Percentiles rank a stretch among this genome's conserved stretches.
Conservation (phyloP, 2,888 invertebrate genomes). For the Agriopis marginaria region DNA sequence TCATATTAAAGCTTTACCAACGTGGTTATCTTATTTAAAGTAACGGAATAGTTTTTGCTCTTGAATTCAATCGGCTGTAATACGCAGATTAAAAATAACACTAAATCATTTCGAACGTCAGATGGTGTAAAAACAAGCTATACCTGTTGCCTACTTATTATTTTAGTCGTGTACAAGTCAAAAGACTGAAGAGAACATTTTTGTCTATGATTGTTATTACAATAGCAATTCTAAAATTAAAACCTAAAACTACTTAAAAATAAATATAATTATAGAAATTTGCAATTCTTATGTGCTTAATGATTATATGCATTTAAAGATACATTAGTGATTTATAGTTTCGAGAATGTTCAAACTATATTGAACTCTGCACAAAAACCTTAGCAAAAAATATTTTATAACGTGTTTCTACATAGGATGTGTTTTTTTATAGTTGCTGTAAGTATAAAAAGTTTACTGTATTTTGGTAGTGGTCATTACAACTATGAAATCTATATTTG, state of each 20-base stretch:
- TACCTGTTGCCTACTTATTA: neutral
- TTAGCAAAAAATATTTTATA: neutral
- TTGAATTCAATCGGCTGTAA: conserved; percentile 10
- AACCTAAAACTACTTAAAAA: neutral
- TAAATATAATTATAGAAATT: neutral
- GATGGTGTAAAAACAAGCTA: neutral
- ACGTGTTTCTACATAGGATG: neutral
- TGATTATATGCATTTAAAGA: neutral
- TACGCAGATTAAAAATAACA: conserved; percentile 7
- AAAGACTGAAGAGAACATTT: neutral
- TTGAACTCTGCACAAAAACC: neutral
- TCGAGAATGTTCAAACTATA: neutral
- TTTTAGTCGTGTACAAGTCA: neutral
- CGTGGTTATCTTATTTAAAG: conserved; percentile 23
- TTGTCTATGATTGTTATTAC: too few relatives aligned
- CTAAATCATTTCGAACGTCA: conserved; percentile 14
- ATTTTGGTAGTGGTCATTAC: neutral
- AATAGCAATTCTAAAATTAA: too few relatives aligned
- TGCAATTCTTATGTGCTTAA: neutral
- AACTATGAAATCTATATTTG: conserved; percentile 7
- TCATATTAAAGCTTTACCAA: conserved; percentile 10
- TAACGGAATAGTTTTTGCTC: conserved; percentile 30
- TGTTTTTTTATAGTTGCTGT: neutral
- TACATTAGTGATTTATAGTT: neutral
- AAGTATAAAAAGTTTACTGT: neutral